Evolutionary conservation across 2,888 invertebrate genomes (phyloP), one percentile per base, ranked within the genome.

Genomic region (Noctua comes): DNA sequence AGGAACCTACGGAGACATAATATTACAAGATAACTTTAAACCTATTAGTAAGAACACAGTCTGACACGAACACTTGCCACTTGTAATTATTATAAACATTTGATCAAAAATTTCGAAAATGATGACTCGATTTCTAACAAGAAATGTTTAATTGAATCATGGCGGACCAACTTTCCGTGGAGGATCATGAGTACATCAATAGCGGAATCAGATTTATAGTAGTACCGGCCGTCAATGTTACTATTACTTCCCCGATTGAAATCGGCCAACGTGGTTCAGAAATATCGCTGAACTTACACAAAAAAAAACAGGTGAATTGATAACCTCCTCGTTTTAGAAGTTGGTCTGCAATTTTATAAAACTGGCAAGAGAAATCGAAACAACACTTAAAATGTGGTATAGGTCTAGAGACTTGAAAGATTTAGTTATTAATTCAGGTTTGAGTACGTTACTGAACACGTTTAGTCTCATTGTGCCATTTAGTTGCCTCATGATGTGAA

Each of bases 401-500:
- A n/a, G 31, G 2, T 46, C 11, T 2, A 7, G 21, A 46, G 16
- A 46, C 18, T 46, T 36, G 5, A 57, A 48, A 2, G 6, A 24
- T 48, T 62, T 27, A 27, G 18, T 16, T 8, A 79, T 57, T 18
- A 48, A 21, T 48, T 59, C 48, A 64, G 10, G 2, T 21, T 48
- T n/a, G 1, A 5, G 2, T 57, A 24, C 16, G 43, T 36, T 11
- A 62, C 43, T 31, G 59, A 51, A 36, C 16, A 40, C 36, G 65
- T 57, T 69, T 24, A 76, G 57, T 59, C 68, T 71, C 13, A 43
- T 59, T 66, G 36, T 51, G 18, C 71, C 82, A 64, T 68, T 71
- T 27, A 57, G 6, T 59, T 8, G 10, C 51, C 54, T 54, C 80
- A 72, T 88, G 78, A 77, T 68, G 5, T 16, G 70, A 88, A 80